Conservation (phyloP, 2,797 vertebrate genomes). For the Platyrinchus mystaceus region DNA sequence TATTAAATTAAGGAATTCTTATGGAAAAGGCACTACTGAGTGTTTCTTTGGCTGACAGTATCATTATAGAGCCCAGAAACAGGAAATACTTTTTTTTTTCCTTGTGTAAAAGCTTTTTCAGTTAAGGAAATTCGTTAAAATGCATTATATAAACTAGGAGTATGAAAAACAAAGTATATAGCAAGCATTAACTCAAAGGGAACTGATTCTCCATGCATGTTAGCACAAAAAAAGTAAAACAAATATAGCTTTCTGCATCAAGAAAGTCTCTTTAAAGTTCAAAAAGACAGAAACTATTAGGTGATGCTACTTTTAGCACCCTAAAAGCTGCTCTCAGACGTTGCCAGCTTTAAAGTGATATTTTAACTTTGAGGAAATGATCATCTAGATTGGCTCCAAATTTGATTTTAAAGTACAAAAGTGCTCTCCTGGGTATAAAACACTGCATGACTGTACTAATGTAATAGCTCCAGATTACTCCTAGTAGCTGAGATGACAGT, state of each 20-base stretch:
- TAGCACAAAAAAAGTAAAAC: background rate
- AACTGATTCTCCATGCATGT: background rate
- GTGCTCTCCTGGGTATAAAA: constrained; percentile 32
- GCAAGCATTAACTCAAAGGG: background rate
- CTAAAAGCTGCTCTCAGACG: constrained; percentile 11
- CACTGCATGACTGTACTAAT: background rate
- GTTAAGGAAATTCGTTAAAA: constrained; percentile 16
- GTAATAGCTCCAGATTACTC: constrained; percentile 26
- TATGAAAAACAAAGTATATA: background rate
- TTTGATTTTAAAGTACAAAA: constrained; percentile 14
- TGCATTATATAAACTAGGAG: background rate
- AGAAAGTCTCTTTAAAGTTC: background rate
- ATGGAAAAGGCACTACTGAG: background rate
- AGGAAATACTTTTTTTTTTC: background rate
- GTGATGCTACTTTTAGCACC: constrained; percentile 35
- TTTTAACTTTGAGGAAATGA: constrained; percentile 31
- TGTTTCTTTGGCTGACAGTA: background rate
- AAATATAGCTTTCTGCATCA: background rate
- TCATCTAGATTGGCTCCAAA: constrained; percentile 36
- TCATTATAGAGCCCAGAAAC: background rate
- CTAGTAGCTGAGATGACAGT: constrained; percentile 18
- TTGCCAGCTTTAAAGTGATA: background rate
- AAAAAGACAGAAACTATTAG: constrained; percentile 4
- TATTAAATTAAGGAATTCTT: background rate
- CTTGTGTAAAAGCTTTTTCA: background rate